Evolutionary conservation across 2,797 vertebrate genomes (phyloP), one percentile per base, ranked within the genome.

Genomic region (Falco biarmicus): DNA sequence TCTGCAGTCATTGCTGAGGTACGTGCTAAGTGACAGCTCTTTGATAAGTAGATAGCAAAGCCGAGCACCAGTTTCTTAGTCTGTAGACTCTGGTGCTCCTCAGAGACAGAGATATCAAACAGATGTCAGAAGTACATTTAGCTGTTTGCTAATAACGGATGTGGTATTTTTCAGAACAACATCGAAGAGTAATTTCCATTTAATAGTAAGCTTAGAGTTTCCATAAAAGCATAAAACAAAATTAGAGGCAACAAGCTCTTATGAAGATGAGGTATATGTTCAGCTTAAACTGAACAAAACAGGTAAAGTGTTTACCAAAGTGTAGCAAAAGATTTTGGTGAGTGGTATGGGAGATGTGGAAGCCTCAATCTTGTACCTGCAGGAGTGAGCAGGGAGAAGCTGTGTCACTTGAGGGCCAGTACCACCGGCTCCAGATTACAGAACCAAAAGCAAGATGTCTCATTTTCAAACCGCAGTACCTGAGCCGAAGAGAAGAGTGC

Each of bases 31-130:
- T 94, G 94, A n/a, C 88, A 95, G 89, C 57, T 60, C 73, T 66
- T 54, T 53, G 91, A 20, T 43, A 48, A 78, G 79, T 47, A 94
- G 94, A 61, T 90, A 95, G 93, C 66, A 41, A 7, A 86, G 73
- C 65, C 20, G 89, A 95, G 81, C 84, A 66, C 82, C 50, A 53
- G 50, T 39, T 48, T 47, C 22, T 16, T 77, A 89, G 91, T 96
- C 88, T 89, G 1, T 1, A 24, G 64, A 34, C 45, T 71, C 54
- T 24, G 79, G 71, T 84, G 79, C 80, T 88, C 91, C 91, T 90
- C 61, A 5, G 89, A 92, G 28, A 51, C 6, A 0, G 86, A 5
- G 60, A 76, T 54, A 91, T 41, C 86, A 70, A 70, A 54, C 6
- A 28, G 45, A 31, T 39, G 82, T 41, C 93, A 87, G 88, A 4